Evolutionary conservation across 1,140 invertebrate species (phyloP).

Genomic region (Cydia strobilella): DNA sequence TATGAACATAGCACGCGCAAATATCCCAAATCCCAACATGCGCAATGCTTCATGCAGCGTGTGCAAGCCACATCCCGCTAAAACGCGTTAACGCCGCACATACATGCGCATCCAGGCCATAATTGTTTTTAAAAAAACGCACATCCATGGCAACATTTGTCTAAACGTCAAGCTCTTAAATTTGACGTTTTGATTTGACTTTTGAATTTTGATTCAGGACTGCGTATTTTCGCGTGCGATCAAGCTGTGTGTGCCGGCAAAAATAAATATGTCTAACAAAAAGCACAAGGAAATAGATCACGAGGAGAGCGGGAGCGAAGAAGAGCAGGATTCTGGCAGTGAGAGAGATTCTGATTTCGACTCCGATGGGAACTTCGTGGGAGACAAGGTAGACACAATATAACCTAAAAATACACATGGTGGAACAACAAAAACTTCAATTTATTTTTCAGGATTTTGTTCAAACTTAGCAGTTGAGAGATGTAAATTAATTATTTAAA

Average conservation of each 20-base stretch:
- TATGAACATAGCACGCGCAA: too few relatives aligned
- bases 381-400: constrained; percentile 60
- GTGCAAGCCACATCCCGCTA: too few relatives aligned
- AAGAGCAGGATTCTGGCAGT: constrained; percentile 63
- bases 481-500: background rate
- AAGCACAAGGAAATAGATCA: constrained; percentile 63
- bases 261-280: constrained; percentile 67
- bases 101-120: too few relatives aligned
- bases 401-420: constrained; percentile 70
- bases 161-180: background rate
- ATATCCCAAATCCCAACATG: too few relatives aligned
- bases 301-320: constrained; percentile 65
- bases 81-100: background rate
- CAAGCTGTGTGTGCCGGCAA: constrained; percentile 30
- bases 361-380: constrained; percentile 68
- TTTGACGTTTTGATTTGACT: background rate
- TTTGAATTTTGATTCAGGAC: background rate
- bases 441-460: background rate
- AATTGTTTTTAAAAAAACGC: too few relatives aligned
- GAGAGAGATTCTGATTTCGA: constrained; percentile 71
- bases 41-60: too few relatives aligned
- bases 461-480: background rate
- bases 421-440: constrained; percentile 31
- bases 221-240: constrained; percentile 4
- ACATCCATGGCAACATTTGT: background rate